Evolutionary conservation across 1,140 invertebrate species (phyloP), one percentile per base, ranked within the genome.

Genomic region (Bombus soroeensis): DNA sequence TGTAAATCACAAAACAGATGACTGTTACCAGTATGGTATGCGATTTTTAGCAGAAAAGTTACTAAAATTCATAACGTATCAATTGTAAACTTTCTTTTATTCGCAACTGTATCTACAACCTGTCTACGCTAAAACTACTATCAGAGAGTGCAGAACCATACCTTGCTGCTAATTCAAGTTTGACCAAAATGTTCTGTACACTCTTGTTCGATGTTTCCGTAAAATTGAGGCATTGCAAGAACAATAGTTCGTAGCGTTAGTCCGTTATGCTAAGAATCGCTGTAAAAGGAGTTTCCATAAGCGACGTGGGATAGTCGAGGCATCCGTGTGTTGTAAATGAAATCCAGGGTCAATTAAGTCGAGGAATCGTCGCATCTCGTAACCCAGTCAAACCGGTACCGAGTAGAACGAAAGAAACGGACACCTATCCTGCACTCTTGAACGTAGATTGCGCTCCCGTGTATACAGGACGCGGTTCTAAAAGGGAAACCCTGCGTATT

Each of bases 401-500:
- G 78, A 72, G 83, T 22, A 25, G 87, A 84, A 84, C 74, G 71
- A 88, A 91, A 91, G 89, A 91, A 91, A 90, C 68, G 82, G 32
- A 68, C 74, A 77, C 72, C 85, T 90, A 88, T 79, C 81, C 73
- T 53, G 73, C 75, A 57, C 78, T 81, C 70, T 47, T 71, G 53
- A 32, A 57, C 84, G 84, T 91, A 88, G 89, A 79, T 79, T 74
- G 81, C 79, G 66, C 62, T 32, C 13, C 59, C 37, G n/a, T 81
- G 43, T 53, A 32, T 76, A 81, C 85, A 22, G 68, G 25, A 47
- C 53, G 59, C 62, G 76, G 62, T 83, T 90, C 90, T 90, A 89
- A 91, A 91, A 91, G 89, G 90, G 90, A 91, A 91, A 91, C 90
- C 89, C 89, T 68, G 77, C 83, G 89, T 88, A 57, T 88, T 90